Percentiles rank a stretch among this genome's conserved stretches.
Evolutionary conservation across 23 tunicate species (phyloP).

Genomic region (Aplidium turbinatum): DNA sequence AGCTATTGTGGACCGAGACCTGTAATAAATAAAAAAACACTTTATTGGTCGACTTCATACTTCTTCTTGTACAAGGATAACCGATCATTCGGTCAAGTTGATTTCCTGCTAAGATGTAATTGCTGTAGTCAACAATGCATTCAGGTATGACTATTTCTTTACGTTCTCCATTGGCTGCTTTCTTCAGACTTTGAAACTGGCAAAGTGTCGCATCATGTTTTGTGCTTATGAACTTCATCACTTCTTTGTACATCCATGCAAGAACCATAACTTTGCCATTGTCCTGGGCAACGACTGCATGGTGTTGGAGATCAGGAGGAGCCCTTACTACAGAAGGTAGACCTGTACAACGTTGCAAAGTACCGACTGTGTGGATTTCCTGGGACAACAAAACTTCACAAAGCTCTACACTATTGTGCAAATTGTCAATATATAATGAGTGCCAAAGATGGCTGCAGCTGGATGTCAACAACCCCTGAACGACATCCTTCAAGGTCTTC

Average conservation of each 20-base stretch:
- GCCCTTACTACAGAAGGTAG: constrained; percentile 14
- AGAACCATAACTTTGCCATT: constrained; percentile 15
- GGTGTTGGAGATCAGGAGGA: neutral
- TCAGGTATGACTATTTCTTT: constrained; percentile 27
- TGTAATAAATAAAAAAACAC: constrained; percentile 32
- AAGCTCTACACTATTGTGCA: constrained; percentile 37
- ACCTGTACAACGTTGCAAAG: constrained; percentile 15
- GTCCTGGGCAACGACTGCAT: constrained; percentile 1
- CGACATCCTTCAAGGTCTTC: too few relatives aligned
- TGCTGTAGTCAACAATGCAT: constrained; percentile 39
- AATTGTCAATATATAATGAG: too few relatives aligned
- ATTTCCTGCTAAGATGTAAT: constrained; percentile 38
- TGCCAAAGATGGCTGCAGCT: too few relatives aligned
- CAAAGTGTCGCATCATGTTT: constrained; percentile 26
- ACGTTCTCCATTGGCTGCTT: constrained; percentile 9
- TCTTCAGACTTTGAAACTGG: constrained; percentile 12
- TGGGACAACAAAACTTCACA: constrained; percentile 21
- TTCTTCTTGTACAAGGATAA: constrained; percentile 29
- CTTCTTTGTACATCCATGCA: constrained; percentile 32
- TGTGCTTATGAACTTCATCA: constrained; percentile 40
- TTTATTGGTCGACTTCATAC: constrained; percentile 28
- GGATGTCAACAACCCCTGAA: too few relatives aligned
- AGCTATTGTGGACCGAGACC: constrained; percentile 44
- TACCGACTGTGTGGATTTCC: constrained; percentile 30
- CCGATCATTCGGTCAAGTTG: constrained; percentile 30